Conservation (phyloP, 2,113 vertebrate genomes). For the Triplophysa siluroides region DNA sequence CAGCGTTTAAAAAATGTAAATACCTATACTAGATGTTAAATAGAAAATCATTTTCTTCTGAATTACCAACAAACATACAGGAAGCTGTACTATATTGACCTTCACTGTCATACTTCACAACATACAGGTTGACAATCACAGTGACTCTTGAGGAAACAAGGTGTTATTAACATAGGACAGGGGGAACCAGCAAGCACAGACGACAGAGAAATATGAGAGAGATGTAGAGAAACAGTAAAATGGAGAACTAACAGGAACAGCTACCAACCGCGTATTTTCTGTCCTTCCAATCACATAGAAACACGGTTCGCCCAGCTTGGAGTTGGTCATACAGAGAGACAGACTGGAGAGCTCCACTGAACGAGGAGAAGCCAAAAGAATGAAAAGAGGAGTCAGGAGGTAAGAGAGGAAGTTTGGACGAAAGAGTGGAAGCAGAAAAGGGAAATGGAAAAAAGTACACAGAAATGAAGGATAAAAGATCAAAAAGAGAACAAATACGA, state of each 20-base stretch:
- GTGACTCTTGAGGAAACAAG: neutral
- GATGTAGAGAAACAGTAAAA: conserved; percentile 57
- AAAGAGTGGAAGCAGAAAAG: neutral
- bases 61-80: neutral
- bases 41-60: neutral
- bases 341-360: conserved; percentile 83
- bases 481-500: neutral
- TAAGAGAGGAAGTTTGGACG: neutral
- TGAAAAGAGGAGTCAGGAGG: conserved; percentile 12
- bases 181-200: conserved; percentile 10
- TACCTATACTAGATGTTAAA: neutral
- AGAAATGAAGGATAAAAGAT: conserved; percentile 8
- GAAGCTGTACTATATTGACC: neutral
- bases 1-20: neutral
- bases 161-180: neutral
- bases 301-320: conserved; percentile 81
- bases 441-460: neutral
- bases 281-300: conserved; percentile 84
- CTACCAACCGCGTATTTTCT: conserved; percentile 86
- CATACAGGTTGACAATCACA: neutral
- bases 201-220: conserved; percentile 30
- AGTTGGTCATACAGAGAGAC: conserved; percentile 85
- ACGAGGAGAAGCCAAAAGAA: conserved; percentile 43
- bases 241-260: conserved; percentile 82
- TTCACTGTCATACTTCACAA: neutral